Evolutionary conservation across 2,797 vertebrate species (phyloP).

Genomic region (Chloroceryle amazona): DNA sequence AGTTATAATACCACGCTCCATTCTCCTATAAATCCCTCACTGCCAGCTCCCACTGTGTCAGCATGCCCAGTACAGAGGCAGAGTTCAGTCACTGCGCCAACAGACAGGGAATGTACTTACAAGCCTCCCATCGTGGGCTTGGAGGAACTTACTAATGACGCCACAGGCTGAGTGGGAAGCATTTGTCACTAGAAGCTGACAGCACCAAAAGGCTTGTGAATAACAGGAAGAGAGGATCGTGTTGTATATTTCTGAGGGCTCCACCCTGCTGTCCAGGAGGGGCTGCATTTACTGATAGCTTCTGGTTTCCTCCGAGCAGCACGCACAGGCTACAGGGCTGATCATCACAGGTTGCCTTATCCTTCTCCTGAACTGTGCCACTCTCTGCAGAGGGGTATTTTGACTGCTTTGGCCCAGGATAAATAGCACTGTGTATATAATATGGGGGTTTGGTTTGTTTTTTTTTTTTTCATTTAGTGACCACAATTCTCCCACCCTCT

Average conservation of each 20-base stretch:
- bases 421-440: neutral
- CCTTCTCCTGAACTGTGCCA: neutral
- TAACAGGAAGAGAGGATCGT: conserved; percentile 67
- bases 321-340: neutral
- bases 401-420: neutral
- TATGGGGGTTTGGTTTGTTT: neutral
- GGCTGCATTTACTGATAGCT: conserved; percentile 13
- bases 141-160: neutral
- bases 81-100: fast-evolving
- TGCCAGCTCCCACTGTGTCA: fast-evolving
- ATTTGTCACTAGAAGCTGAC: conserved; percentile 59
- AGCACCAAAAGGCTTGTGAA: conserved; percentile 23
- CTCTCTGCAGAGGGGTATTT: neutral
- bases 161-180: neutral
- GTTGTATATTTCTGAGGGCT: neutral
- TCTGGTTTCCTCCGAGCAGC: neutral
- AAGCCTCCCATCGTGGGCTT: neutral
- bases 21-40: neutral
- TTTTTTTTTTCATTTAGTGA: neutral
- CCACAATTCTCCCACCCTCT: neutral
- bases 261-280: conserved; percentile 53
- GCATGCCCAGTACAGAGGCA: neutral
- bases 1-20: neutral
- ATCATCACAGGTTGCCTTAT: neutral
- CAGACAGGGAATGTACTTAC: neutral